Conservation (phyloP, 2,797 vertebrate species). For the Naso thynnoides region DNA sequence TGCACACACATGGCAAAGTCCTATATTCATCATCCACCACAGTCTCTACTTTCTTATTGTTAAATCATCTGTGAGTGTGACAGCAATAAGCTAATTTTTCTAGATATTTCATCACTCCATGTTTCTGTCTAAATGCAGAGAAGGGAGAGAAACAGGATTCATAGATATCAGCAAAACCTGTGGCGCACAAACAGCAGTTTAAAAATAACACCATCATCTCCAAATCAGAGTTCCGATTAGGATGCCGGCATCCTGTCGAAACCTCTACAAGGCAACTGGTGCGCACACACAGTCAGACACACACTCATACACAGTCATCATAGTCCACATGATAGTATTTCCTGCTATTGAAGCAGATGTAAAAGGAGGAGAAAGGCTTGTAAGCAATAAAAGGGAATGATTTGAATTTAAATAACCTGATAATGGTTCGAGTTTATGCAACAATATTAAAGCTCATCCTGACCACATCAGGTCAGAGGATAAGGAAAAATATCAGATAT, state of each 20-base stretch:
- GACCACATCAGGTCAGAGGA: background rate
- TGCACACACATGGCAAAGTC: background rate
- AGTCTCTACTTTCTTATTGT: conserved; percentile 6
- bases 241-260: conserved; percentile 69
- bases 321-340: conserved; percentile 56
- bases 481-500: conserved; percentile 2
- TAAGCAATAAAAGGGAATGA: conserved; percentile 46
- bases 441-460: conserved; percentile 2
- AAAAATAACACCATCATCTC: conserved; percentile 71
- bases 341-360: conserved; percentile 69
- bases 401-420: conserved; percentile 43
- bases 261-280: conserved; percentile 58
- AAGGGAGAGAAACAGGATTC: conserved; percentile 10
- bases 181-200: conserved; percentile 51
- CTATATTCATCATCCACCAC: conserved; percentile 14
- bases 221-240: conserved; percentile 68
- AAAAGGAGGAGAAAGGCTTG: conserved; percentile 33
- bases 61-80: conserved; percentile 14
- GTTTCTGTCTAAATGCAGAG: conserved; percentile 21
- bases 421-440: conserved; percentile 32
- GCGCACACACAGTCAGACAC: conserved; percentile 43
- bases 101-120: background rate
- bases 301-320: conserved; percentile 25
- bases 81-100: background rate
- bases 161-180: conserved; percentile 57